These are phyloP conservation scores for Lucinisca nassula DNA, from an alignment of 2,888 invertebrate species.

Conservation along the genomic window DNA sequence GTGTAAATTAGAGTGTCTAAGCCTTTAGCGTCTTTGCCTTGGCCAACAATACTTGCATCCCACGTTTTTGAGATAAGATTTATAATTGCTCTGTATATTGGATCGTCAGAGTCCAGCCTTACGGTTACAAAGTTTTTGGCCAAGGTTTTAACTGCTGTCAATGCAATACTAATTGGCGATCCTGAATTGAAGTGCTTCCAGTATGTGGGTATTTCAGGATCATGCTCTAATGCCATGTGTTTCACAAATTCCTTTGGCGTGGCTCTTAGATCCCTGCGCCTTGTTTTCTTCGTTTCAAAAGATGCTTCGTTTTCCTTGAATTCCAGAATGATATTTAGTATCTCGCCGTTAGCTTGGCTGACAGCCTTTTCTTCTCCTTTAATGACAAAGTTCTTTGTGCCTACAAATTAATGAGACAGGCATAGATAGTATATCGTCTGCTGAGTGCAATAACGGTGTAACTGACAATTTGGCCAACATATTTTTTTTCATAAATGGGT, in stretches of 20 bases:
- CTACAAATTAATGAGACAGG: not conserved
- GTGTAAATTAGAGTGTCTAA: slow-evolving; percentile 39
- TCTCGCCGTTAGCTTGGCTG: slow-evolving; percentile 1
- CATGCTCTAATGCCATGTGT: slow-evolving; percentile 46
- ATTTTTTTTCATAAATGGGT: no score
- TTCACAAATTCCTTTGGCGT: slow-evolving; percentile 57
- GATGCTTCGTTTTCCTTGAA: not conserved
- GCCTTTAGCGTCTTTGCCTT: slow-evolving; percentile 74
- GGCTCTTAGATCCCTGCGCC: slow-evolving; percentile 15
- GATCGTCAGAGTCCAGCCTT: slow-evolving; percentile 1
- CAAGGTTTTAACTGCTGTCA: not conserved
- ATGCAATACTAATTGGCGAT: not conserved
- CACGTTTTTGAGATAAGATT: slow-evolving; percentile 69
- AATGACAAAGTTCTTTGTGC: not conserved
- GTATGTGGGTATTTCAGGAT: slow-evolving; percentile 48
- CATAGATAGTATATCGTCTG: no score
- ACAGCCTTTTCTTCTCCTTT: slow-evolving; percentile 46
- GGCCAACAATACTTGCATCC: slow-evolving; percentile 62
- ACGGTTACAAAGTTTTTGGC: slow-evolving; percentile 28
- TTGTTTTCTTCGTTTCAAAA: not conserved
- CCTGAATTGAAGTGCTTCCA: slow-evolving; percentile 54
- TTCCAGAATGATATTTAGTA: slow-evolving; percentile 33
- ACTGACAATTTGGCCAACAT: no score
- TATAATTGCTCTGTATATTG: slow-evolving; percentile 60
- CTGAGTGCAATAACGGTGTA: no score